phyloP scores from a whole-genome alignment of 2,888 invertebrate species.

The Chrysodeixis includens region DNA sequence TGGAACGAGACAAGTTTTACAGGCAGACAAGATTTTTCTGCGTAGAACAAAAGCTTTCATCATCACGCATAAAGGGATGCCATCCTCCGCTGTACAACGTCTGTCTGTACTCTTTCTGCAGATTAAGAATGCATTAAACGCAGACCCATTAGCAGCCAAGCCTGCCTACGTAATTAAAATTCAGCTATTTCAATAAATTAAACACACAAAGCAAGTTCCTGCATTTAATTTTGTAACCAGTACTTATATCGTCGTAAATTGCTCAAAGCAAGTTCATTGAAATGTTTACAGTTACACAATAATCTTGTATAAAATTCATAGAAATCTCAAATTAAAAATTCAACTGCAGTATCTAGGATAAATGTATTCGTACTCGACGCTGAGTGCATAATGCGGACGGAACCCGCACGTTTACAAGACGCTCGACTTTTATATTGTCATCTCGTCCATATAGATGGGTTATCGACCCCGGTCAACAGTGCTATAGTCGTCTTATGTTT shows the following conservation, averaged over 20 bases:
- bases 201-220: no score
- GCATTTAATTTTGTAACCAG: not conserved
- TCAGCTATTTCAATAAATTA: not conserved
- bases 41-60: conserved; percentile 4
- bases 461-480: conserved; percentile 51
- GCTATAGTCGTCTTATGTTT: conserved; percentile 68
- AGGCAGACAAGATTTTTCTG: conserved; percentile 2
- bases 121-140: conserved; percentile 4
- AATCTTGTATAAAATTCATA: conserved; percentile 8
- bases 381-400: conserved; percentile 41
- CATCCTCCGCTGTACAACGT: not conserved
- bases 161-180: conserved; percentile 1
- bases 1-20: not conserved
- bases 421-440: conserved; percentile 56
- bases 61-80: not conserved
- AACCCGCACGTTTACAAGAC: conserved; percentile 45
- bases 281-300: not conserved
- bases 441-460: conserved; percentile 50
- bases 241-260: not conserved
- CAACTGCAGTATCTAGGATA: conserved; percentile 36
- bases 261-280: not conserved
- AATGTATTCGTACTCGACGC: conserved; percentile 50
- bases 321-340: conserved; percentile 37
- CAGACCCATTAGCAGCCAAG: not conserved
- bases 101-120: not conserved